Evolutionary conservation across 2,797 vertebrate genomes (phyloP).

Genomic region (Tragopan temminckii): DNA sequence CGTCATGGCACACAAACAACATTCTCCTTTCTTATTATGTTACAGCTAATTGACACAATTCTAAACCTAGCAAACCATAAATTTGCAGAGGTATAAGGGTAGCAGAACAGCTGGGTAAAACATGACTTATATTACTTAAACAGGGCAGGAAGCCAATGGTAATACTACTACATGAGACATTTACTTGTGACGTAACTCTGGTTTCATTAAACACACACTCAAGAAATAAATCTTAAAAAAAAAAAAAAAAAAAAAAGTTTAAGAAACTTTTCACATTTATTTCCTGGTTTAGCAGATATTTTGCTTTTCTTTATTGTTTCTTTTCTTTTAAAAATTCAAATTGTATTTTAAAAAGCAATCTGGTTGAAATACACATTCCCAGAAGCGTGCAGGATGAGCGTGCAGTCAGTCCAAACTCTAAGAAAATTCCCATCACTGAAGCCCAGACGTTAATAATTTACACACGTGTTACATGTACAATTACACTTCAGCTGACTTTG

Average conservation of each 20-base stretch:
- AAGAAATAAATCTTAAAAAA: neutral
- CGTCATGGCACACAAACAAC: conserved; percentile 9
- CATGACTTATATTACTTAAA: conserved; percentile 44
- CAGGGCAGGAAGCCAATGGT: conserved; percentile 41
- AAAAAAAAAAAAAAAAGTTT: neutral
- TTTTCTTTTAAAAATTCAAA: neutral
- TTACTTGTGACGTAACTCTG: neutral
- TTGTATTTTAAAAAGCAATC: neutral
- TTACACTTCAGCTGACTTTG: neutral
- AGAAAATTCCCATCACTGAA: neutral
- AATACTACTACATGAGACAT: conserved; percentile 41
- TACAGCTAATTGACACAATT: conserved; percentile 30
- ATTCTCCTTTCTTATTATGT: neutral
- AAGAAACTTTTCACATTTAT: neutral
- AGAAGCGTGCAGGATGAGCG: neutral
- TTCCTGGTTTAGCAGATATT: neutral
- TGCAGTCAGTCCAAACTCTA: neutral
- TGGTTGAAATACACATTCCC: neutral
- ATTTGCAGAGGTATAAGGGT: conserved; percentile 35
- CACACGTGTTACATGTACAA: neutral
- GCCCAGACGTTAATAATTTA: neutral
- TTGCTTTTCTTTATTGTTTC: neutral
- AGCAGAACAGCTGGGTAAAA: conserved; percentile 39
- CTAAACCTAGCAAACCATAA: conserved; percentile 55
- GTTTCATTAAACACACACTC: neutral